phyloP scores from a whole-genome alignment of 2,113 vertebrate species.

The Neodontobutis hainanensis region DNA sequence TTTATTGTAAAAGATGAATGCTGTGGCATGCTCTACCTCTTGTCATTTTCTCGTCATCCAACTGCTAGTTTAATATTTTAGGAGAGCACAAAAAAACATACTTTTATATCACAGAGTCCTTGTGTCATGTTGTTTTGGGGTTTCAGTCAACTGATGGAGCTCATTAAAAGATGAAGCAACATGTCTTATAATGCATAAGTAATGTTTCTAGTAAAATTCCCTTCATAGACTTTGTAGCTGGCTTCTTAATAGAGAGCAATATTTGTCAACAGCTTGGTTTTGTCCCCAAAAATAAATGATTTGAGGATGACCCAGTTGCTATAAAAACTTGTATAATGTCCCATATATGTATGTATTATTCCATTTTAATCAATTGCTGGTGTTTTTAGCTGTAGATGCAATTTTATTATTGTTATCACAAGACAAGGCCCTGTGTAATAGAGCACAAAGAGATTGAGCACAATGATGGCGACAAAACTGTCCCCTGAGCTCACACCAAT shows the following conservation, averaged over 20 bases:
- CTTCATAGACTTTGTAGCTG: background rate
- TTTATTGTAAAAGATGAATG: background rate
- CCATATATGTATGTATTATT: background rate
- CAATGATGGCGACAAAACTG: constrained; percentile 21
- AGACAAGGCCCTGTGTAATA: background rate
- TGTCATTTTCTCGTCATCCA: background rate
- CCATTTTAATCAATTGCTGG: constrained; percentile 11
- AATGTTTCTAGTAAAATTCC: background rate
- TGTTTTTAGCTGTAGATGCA: constrained; percentile 2
- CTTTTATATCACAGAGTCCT: background rate
- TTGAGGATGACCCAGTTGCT: constrained; percentile 17
- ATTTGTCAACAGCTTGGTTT: constrained; percentile 5
- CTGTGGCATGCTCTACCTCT: background rate
- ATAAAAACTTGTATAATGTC: constrained; percentile 3
- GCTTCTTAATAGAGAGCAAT: background rate
- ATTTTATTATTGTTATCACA: constrained; percentile 9
- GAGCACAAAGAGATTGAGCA: constrained; percentile 20
- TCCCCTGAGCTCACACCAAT: constrained; percentile 55
- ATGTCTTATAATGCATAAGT: constrained; percentile 9
- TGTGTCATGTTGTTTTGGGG: constrained; percentile 4
- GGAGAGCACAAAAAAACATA: background rate
- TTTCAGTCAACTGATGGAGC: constrained; percentile 2
- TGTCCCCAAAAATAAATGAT: background rate
- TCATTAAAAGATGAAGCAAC: background rate
- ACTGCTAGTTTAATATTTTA: background rate